A percentile compares a stretch with the other conserved stretches of the same genome.
Conservation (phyloP, 2,888 invertebrate genomes). For the Meganola albula region DNA sequence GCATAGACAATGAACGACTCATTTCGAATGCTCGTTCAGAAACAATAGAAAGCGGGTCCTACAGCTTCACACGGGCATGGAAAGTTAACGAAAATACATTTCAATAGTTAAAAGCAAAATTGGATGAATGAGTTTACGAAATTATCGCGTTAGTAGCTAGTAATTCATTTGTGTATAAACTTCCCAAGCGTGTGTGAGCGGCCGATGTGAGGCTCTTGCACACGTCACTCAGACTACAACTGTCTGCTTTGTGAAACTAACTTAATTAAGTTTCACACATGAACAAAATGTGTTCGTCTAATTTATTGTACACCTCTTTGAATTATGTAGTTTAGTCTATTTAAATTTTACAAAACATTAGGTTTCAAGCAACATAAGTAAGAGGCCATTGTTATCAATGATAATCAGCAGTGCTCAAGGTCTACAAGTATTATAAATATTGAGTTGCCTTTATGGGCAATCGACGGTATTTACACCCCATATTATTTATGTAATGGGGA, state of each 20-base stretch:
- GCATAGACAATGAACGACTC: slow-evolving; percentile 41
- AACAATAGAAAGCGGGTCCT: slow-evolving; percentile 58
- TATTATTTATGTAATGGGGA: slow-evolving; percentile 73
- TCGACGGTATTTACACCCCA: slow-evolving; percentile 54
- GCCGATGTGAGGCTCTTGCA: slow-evolving; percentile 59
- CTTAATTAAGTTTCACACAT: slow-evolving; percentile 47
- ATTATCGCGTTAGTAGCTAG: slow-evolving; percentile 62
- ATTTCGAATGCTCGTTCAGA: slow-evolving; percentile 39
- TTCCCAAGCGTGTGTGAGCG: slow-evolving; percentile 57
- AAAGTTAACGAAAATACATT: slow-evolving; percentile 74
- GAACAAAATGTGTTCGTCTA: slow-evolving; percentile 15
- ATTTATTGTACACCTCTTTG: slow-evolving; percentile 1
- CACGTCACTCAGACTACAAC: slow-evolving; percentile 54
- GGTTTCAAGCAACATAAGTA: slow-evolving; percentile 33
- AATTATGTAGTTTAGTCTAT: slow-evolving; percentile 14
- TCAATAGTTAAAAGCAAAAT: slow-evolving; percentile 69
- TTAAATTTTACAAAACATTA: slow-evolving; percentile 22
- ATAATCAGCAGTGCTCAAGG: slow-evolving; percentile 49
- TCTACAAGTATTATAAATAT: slow-evolving; percentile 52
- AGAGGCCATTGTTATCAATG: slow-evolving; percentile 39
- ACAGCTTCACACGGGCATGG: slow-evolving; percentile 58
- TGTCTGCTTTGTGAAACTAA: slow-evolving; percentile 40
- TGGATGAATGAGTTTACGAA: slow-evolving; percentile 61
- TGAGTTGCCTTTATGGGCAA: slow-evolving; percentile 46
- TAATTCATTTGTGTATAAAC: slow-evolving; percentile 66